Conservation (phyloP, 2,113 vertebrate species). For the Alethe diademata region DNA sequence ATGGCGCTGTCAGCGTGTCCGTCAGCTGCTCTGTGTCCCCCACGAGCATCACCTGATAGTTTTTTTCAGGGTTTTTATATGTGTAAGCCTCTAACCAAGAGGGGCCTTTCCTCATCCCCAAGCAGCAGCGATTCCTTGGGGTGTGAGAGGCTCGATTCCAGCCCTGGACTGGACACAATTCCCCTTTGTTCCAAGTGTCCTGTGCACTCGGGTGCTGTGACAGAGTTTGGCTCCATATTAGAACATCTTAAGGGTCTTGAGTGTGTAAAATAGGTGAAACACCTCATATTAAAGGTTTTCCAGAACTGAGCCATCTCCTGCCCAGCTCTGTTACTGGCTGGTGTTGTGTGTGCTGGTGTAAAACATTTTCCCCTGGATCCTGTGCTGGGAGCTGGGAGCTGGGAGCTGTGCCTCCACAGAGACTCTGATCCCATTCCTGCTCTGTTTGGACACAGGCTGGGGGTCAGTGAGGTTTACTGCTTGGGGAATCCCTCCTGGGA, state of each 20-base stretch:
- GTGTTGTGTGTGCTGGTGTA: rapidly evolving
- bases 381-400: neutral
- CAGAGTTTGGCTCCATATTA: neutral
- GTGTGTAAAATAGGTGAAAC: neutral
- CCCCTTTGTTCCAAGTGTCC: neutral
- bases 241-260: neutral
- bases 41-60: neutral
- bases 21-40: neutral
- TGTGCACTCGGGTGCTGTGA: neutral
- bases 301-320: neutral
- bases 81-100: neutral
- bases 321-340: neutral
- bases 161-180: neutral
- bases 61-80: rapidly evolving
- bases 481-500: neutral
- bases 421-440: neutral
- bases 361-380: neutral
- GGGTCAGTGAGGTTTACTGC: rapidly evolving
- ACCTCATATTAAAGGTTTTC: neutral
- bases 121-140: neutral
- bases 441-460: rapidly evolving
- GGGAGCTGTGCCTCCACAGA: neutral
- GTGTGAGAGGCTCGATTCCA: rapidly evolving
- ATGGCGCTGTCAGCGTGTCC: rapidly evolving
- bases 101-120: neutral